Conservation (phyloP, 2,113 vertebrate species). For the Lagopus leucura region DNA sequence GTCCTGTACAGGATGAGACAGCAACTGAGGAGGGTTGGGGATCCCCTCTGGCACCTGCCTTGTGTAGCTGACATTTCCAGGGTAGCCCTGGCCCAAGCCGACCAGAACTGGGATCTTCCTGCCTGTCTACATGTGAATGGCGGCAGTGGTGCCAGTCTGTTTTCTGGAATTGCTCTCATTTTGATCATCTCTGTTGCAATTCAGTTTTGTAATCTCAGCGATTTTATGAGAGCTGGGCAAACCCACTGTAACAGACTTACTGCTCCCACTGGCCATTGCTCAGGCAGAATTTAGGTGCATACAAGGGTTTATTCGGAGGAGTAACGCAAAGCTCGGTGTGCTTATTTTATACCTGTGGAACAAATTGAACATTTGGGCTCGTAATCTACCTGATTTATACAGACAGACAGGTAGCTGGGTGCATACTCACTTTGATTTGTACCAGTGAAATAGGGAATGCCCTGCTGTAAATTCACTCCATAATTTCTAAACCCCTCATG, state of each 20-base stretch:
- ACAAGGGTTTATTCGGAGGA: neutral
- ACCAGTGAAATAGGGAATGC: neutral
- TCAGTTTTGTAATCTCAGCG: neutral
- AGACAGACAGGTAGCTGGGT: neutral
- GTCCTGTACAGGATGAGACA: neutral
- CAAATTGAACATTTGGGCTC: neutral
- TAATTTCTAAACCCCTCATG: neutral
- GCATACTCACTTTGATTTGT: neutral
- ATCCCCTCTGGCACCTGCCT: neutral
- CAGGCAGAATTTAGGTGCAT: neutral
- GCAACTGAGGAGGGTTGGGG: fast-evolving
- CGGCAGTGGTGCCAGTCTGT: neutral
- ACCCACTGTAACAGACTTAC: neutral
- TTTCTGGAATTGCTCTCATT: neutral
- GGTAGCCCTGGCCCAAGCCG: neutral
- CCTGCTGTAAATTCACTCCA: neutral
- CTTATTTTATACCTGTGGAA: neutral
- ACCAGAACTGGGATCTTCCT: neutral
- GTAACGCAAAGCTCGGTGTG: neutral
- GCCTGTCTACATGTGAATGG: neutral
- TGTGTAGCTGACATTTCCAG: neutral
- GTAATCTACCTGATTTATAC: neutral
- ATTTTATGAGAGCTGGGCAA: neutral
- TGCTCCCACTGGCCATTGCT: neutral
- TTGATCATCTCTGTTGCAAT: neutral